A percentile compares a stretch with the other conserved stretches of the same genome.
These are phyloP conservation scores for Thunnus maccoyii DNA, from an alignment of 2,113 vertebrate genomes.

Conservation along the genomic window DNA sequence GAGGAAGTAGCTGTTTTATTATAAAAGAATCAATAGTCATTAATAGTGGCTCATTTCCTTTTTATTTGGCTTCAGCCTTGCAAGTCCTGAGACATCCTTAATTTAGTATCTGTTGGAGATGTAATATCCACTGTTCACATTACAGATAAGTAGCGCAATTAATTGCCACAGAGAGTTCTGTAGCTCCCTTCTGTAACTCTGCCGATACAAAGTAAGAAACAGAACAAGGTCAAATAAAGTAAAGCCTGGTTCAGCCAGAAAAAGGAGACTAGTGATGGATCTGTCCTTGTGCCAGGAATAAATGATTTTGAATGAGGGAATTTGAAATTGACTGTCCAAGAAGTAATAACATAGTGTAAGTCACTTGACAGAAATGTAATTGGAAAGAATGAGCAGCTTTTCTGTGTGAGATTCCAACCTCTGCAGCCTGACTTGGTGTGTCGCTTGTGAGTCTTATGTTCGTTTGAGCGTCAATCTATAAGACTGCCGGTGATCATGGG, in stretches of 20 bases:
- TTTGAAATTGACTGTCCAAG: slow-evolving; percentile 74
- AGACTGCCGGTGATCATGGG: slow-evolving; percentile 1
- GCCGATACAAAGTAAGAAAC: slow-evolving; percentile 56
- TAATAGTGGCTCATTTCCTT: slow-evolving; percentile 79
- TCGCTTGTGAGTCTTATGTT: slow-evolving; percentile 7
- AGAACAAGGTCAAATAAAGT: slow-evolving; percentile 71
- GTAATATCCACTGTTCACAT: slow-evolving; percentile 78
- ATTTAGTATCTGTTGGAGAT: slow-evolving; percentile 77
- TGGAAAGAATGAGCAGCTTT: slow-evolving; percentile 66
- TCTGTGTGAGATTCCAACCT: slow-evolving; percentile 23
- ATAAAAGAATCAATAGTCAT: slow-evolving; percentile 78
- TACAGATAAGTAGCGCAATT: slow-evolving; percentile 79
- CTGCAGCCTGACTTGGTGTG: background rate
- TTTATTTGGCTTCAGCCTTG: slow-evolving; percentile 73
- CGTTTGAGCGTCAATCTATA: slow-evolving; percentile 9
- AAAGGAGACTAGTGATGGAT: slow-evolving; percentile 76
- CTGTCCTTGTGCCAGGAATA: slow-evolving; percentile 57
- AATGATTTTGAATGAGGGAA: slow-evolving; percentile 69
- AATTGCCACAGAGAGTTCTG: slow-evolving; percentile 69
- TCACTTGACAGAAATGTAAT: slow-evolving; percentile 75
- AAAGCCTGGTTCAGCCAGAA: slow-evolving; percentile 51
- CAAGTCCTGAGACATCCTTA: slow-evolving; percentile 75
- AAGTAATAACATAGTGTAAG: slow-evolving; percentile 78
- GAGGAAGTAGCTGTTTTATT: slow-evolving; percentile 72
- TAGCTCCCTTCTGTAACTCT: slow-evolving; percentile 46